Base-by-base conservation (phyloP, 2,888 invertebrate species). In the Pomacea canaliculata region DNA sequence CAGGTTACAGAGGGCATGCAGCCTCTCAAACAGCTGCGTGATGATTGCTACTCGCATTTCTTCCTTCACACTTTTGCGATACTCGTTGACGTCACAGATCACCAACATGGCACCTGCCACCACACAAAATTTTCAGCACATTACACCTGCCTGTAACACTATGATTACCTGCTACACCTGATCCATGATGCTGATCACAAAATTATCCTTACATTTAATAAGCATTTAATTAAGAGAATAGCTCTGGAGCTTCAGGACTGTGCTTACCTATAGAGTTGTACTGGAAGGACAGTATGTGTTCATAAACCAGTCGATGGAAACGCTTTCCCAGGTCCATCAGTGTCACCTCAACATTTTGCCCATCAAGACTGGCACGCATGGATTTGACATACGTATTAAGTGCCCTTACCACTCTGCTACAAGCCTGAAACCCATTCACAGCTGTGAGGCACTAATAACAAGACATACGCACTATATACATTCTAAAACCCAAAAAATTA, bases 71-170 rank as follows among this genome's bases (percentile, higher is more conserved):
- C 96, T 96, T 84, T 96, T 95, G 37, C 98, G 93, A 91, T 99
- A 99, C 91, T 98, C 98, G 88, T 98, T 98, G 84, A 99, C 96
- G 92, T 99, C 99, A 92, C 98, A 98, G 85, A 99, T 97, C 4
- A 96, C 97, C 90, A 97, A 95, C 96, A 99, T 97, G 0, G 98
- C 98, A 76, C 99, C 96, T 95, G 90, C 12, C 16, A 65, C 12
- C 13, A 4, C 51, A 56, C 19, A 19, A 71, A 8, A 56, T 16
- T 56, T 10, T 56, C 51, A 56, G 51, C 51, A 16, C 51, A 13
- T 1, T 16, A 56, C 12, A 56, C 16, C 8, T 13, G 51, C 8
- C 8, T 56, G 12, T 16, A 13, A 16, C 51, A 56, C 16, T 16
- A 10, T 56, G 8, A 56, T 10, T 16, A 56, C 51, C 51, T 56